Evolutionary conservation across 37 sponge, comb jelly and placozoan species (phyloP), one percentile per base, ranked within the genome.

Genomic region (Petrosia ficiformis): DNA sequence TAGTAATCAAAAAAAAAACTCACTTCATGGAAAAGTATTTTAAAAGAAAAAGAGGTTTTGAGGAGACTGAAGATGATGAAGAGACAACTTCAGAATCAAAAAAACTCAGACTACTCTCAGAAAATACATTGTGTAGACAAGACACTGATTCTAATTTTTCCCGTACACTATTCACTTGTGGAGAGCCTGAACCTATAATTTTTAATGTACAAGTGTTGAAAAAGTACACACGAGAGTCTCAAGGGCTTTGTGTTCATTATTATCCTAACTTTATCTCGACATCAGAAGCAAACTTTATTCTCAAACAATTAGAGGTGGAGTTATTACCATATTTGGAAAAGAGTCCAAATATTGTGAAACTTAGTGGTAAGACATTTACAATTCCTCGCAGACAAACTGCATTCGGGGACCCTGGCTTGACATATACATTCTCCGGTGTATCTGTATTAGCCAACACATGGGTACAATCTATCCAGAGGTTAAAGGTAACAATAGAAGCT

Each of bases 311-410:
- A 33, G 90, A 89, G 57, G 29, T 40, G 4, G 73, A 79, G 22
- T 64, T 89, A 1, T 25, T 36, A 25, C 43, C 79, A 21, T 80
- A 80, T 65, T 38, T 84, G 0, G 30, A 70, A 2, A 43, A 65
- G n/a, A 71, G 79, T 41, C n/a, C 54, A 14, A 65, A 64, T 64
- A 57, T 66, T 56, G 80, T 90, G 0, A 73, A 77, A 35, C 44
- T 90, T 1, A 42, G 59, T 24, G 87, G 87, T 4, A 77, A 77
- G 42, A 39, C 71, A 43, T 66, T 67, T 24, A 37, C 59, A 24
- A 90, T 90, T 11, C 91, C 91, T 35, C 74, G 91, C 0, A 48
- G 77, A 40, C 91, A 86, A 41, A 44, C 86, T 52, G 91, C 91
- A 58, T 86, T 84, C 78, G 91, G 91, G 29, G 91, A 90, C 33